Evolutionary conservation across 2,888 invertebrate species (phyloP).

Genomic region (Zygothrica quintamaculata): DNA sequence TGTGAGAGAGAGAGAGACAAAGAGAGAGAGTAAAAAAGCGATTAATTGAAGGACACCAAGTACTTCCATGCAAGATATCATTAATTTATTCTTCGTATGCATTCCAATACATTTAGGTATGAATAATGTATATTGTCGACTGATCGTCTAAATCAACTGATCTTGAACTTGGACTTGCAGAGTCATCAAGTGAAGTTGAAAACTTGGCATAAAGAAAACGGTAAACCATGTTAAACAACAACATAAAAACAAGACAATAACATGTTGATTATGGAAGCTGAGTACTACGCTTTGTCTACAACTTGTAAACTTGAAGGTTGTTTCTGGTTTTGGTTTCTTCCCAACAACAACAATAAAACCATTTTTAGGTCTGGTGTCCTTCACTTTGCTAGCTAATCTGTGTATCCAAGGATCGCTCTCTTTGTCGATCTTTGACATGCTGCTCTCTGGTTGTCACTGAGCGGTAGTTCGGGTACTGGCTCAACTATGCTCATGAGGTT

Average conservation of each 20-base stretch:
- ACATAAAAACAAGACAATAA: slow-evolving; percentile 13
- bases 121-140: slow-evolving; percentile 14
- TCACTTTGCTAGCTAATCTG: slow-evolving; percentile 23
- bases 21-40: slow-evolving; percentile 4
- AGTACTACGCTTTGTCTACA: slow-evolving; percentile 42
- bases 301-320: slow-evolving; percentile 43
- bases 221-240: slow-evolving; percentile 59
- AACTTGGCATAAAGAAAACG: slow-evolving; percentile 43
- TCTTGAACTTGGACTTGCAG: slow-evolving; percentile 67
- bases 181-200: slow-evolving; percentile 34
- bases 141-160: slow-evolving; percentile 47
- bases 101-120: slow-evolving; percentile 5
- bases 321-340: slow-evolving; percentile 32
- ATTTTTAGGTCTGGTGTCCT: slow-evolving; percentile 37
- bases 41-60: slow-evolving; percentile 15
- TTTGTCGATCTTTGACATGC: neutral
- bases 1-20: slow-evolving; percentile 9
- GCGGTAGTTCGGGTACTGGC: neutral
- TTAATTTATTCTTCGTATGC: slow-evolving; percentile 2
- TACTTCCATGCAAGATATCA: no score
- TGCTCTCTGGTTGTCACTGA: slow-evolving; percentile 2
- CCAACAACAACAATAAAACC: slow-evolving; percentile 7
- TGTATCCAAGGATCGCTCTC: slow-evolving; percentile 35
- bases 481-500: slow-evolving; percentile 25
- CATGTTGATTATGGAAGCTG: slow-evolving; percentile 28